These are phyloP conservation scores for Myanophis thanlyinensis DNA, from an alignment of 2,113 vertebrate species.

Conservation along the genomic window DNA sequence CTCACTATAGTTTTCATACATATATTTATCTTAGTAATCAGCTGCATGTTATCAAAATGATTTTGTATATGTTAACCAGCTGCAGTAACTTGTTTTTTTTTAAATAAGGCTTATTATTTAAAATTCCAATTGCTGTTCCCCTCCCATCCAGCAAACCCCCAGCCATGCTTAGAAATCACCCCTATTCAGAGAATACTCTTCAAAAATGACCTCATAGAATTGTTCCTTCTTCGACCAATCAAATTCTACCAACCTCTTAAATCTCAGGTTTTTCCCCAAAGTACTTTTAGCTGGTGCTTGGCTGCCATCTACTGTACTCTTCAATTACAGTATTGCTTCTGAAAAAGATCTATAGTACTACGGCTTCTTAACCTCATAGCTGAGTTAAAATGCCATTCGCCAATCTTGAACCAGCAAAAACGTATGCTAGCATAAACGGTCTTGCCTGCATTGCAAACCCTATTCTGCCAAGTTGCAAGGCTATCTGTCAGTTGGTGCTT, in stretches of 20 bases:
- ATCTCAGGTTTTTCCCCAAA: not conserved
- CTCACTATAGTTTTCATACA: not conserved
- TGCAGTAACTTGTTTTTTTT: not conserved
- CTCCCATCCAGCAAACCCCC: not conserved
- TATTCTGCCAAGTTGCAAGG: not conserved
- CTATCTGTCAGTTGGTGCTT: not conserved
- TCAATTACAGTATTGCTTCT: constrained; percentile 29
- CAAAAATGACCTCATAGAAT: not conserved
- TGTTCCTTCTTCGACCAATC: not conserved
- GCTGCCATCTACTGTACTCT: constrained; percentile 61
- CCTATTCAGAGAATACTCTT: not conserved
- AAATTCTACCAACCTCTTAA: not conserved
- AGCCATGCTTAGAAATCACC: not conserved
- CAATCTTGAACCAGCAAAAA: not conserved
- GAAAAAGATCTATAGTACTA: not conserved
- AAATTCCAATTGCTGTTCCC: not conserved
- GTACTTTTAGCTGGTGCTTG: constrained; percentile 41
- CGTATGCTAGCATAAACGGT: not conserved
- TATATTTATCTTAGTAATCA: not conserved
- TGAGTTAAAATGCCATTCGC: not conserved
- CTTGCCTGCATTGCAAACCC: not conserved
- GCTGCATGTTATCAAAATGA: constrained; percentile 1
- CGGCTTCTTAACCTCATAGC: not conserved
- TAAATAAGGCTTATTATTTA: not conserved
- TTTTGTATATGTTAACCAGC: not conserved